These are phyloP conservation scores for Poeciliopsis infans DNA, from an alignment of 2,797 vertebrate species.

Conservation along the genomic window DNA sequence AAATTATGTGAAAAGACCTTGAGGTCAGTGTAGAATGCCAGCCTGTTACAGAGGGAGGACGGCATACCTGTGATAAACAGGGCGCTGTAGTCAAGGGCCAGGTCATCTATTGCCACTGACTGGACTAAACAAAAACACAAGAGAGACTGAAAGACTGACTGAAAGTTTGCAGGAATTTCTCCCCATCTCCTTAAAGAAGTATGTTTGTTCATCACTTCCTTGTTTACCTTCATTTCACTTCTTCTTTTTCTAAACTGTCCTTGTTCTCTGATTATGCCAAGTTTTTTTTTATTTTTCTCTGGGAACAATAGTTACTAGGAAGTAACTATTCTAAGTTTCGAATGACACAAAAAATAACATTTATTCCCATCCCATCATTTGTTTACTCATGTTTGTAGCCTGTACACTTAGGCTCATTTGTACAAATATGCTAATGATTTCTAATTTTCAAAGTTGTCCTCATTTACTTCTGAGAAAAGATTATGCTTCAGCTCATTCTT, in stretches of 20 bases:
- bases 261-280: slow-evolving; percentile 6
- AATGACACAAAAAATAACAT: background rate
- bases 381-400: slow-evolving; percentile 18
- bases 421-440: slow-evolving; percentile 25
- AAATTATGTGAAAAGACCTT: slow-evolving; percentile 69
- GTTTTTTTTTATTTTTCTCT: slow-evolving; percentile 1
- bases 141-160: slow-evolving; percentile 10
- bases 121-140: slow-evolving; percentile 16
- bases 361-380: background rate
- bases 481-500: slow-evolving; percentile 54
- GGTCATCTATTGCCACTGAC: slow-evolving; percentile 6
- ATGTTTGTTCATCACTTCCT: background rate
- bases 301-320: slow-evolving; percentile 4
- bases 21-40: slow-evolving; percentile 67
- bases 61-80: slow-evolving; percentile 51
- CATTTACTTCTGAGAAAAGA: slow-evolving; percentile 56
- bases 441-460: slow-evolving; percentile 16
- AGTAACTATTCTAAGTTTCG: background rate
- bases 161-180: background rate
- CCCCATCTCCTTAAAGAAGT: background rate
- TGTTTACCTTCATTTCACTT: background rate
- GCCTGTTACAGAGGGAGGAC: slow-evolving; percentile 43
- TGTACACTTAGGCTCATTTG: slow-evolving; percentile 14
- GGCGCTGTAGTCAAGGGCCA: slow-evolving; percentile 24
- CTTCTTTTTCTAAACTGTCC: background rate